phyloP scores from a whole-genome alignment of 2,113 vertebrate species.

The Oryzias woworae region DNA sequence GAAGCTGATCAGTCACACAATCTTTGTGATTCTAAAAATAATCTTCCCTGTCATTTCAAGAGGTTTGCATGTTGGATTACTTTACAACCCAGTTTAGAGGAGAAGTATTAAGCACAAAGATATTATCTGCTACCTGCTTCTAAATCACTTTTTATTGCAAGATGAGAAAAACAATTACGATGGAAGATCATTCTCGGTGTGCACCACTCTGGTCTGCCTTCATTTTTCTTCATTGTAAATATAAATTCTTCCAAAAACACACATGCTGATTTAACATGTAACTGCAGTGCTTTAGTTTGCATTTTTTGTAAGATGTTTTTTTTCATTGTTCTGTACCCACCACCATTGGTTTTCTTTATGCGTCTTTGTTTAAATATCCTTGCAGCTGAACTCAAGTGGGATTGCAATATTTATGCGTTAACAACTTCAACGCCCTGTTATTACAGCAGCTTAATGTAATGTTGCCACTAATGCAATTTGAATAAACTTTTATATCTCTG shows the following conservation, averaged over 20 bases:
- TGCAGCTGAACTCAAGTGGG: constrained; percentile 65
- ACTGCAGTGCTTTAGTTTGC: constrained; percentile 1
- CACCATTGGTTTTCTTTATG: constrained; percentile 60
- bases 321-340: constrained; percentile 14
- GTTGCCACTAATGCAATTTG: constrained; percentile 72
- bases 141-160: constrained; percentile 43
- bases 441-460: constrained; percentile 71
- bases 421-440: constrained; percentile 70
- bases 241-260: constrained; percentile 7
- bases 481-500: constrained; percentile 69
- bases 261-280: neutral
- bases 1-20: constrained; percentile 20
- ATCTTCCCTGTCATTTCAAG: constrained; percentile 26
- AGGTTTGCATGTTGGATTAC: constrained; percentile 12
- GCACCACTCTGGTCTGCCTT: constrained; percentile 27
- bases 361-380: constrained; percentile 50
- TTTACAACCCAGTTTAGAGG: constrained; percentile 9
- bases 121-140: constrained; percentile 32
- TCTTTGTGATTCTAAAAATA: constrained; percentile 11
- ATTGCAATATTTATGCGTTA: constrained; percentile 65
- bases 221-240: constrained; percentile 34
- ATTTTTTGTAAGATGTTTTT: constrained; percentile 20
- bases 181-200: constrained; percentile 42
- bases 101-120: constrained; percentile 28
- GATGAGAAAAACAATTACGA: constrained; percentile 50